Evolutionary conservation across 2,113 vertebrate genomes (phyloP), one percentile per base, ranked within the genome.

Genomic region (Grammomys dolichurus): DNA sequence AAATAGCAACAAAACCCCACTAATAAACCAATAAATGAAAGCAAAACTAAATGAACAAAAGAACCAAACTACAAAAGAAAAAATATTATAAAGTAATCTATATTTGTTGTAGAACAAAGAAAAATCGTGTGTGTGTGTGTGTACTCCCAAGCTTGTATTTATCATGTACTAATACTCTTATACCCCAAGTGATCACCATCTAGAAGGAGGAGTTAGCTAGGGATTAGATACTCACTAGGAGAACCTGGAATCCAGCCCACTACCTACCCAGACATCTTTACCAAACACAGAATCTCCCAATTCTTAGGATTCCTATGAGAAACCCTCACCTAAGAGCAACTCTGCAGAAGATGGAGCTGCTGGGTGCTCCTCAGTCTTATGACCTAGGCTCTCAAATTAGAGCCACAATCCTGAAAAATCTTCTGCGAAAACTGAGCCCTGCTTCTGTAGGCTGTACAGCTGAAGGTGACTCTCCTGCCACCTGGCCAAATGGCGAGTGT

Each of bases 301-400:
- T 17, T 33, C 14, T 54, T 51, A 22, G 6, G 22, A 24, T 86
- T 51, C 24, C 63, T 88, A 31, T 85, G 56, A 43, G 7, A 80
- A 95, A 56, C 11, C 9, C 69, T 7, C 69, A 46, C 22, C 65
- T 40, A 13, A 4, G 5, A 3, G 22, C 31, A 76, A 1, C 7
- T 28, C 58, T 51, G 36, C 28, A 1, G 13, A 13, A 33, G 91
- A 8, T 46, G 48, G 31, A 22, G 3, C 12, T 7, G 33, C 9
- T 31, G 31, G 9, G 1, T 8, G 7, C n/a, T 22, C 1, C 4
- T 1, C 28, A 33, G 22, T 14, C 85, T 24, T 0, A 7, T 28
- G 40, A 36, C 40, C n/a, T 20, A 6, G n/a, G 13, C 36, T 60
- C 54, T 73, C 8, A 76, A 19, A 13, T 67, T n/a, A 54, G 28